phyloP scores from a whole-genome alignment of 2,113 vertebrate genomes.

The Rhinoptilus africanus region DNA sequence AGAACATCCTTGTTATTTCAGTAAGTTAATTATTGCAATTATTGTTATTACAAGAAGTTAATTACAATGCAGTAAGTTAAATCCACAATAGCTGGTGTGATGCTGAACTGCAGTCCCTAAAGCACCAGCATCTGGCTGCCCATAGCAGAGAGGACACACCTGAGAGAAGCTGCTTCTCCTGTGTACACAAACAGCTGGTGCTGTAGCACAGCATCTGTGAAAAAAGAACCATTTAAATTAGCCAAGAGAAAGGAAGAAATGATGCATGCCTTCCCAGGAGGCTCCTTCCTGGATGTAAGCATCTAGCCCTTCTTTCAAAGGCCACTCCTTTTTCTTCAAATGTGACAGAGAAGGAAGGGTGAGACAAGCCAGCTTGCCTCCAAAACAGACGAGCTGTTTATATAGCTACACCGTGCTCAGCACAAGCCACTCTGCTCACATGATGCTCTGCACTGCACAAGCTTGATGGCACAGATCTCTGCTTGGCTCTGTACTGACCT shows the following conservation, averaged over 20 bases:
- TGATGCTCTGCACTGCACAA: background rate
- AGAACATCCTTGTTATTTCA: constrained; percentile 41
- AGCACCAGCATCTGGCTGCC: background rate
- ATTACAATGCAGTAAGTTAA: constrained; percentile 3
- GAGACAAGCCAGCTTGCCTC: background rate
- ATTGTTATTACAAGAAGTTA: constrained; percentile 51
- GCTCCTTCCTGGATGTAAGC: background rate
- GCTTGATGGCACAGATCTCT: background rate
- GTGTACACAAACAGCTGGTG: background rate
- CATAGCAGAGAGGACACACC: background rate
- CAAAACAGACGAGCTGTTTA: background rate
- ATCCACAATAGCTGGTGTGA: background rate
- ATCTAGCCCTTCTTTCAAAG: background rate
- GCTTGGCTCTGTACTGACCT: background rate
- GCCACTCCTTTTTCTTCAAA: background rate
- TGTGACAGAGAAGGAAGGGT: background rate
- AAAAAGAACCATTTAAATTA: background rate
- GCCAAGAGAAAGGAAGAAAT: background rate
- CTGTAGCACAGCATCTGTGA: background rate
- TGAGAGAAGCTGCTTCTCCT: background rate
- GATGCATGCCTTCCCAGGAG: background rate
- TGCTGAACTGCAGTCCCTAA: background rate
- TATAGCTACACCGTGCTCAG: background rate
- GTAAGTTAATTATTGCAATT: constrained; percentile 53
- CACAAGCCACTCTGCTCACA: background rate